Evolutionary conservation across 2,888 invertebrate genomes (phyloP).

Genomic region (Antitype chi): DNA sequence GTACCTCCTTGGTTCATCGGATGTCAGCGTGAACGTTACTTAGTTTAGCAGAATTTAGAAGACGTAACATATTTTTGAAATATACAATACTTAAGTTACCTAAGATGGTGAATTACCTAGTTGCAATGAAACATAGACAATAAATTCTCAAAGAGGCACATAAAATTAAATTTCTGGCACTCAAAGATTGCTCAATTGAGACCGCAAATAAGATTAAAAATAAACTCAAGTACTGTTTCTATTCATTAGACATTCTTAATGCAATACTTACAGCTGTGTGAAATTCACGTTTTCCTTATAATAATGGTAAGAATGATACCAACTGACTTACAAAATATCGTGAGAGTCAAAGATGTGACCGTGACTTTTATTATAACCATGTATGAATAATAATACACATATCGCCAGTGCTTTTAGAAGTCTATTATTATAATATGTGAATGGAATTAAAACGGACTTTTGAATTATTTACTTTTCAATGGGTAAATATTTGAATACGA

Average conservation of each 20-base stretch:
- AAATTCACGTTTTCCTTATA: constrained; percentile 58
- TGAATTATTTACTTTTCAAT: constrained; percentile 1
- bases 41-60: neutral
- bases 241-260: constrained; percentile 31
- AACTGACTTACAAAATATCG: constrained; percentile 50
- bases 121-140: neutral
- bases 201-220: constrained; percentile 23
- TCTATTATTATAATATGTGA: constrained; percentile 10
- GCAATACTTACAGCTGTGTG: constrained; percentile 53
- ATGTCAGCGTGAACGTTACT: neutral
- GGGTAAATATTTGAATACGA: neutral
- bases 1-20: neutral
- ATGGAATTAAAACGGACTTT: constrained; percentile 14
- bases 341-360: constrained; percentile 45
- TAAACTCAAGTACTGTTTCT: constrained; percentile 3
- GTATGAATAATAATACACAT: constrained; percentile 26
- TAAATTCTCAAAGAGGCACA: neutral
- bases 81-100: neutral
- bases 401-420: neutral
- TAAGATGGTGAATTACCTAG: neutral
- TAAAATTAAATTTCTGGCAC: neutral
- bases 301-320: constrained; percentile 33
- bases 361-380: constrained; percentile 49
- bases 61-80: neutral
- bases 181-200: constrained; percentile 1